Conservation (phyloP, 2,797 vertebrate genomes). For the Menidia menidia region DNA sequence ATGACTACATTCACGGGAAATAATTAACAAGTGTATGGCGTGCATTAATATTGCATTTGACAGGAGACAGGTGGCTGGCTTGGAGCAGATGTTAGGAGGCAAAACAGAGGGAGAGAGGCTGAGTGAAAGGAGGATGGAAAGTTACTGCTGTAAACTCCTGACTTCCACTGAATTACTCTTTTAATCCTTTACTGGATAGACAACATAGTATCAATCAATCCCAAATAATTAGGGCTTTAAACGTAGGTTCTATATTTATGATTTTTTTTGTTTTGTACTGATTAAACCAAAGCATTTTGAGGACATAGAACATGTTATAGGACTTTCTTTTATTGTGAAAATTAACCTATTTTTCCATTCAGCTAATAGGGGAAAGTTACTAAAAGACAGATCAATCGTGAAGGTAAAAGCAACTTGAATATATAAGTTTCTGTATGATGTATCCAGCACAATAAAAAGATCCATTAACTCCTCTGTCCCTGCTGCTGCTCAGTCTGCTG, state of each 20-base stretch:
- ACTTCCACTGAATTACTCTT: background rate
- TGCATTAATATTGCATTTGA: conserved; percentile 76
- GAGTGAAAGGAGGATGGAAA: conserved; percentile 13
- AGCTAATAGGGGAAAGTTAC: background rate
- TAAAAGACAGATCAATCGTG: background rate
- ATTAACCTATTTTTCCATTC: too few species aligned
- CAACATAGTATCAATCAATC: too few species aligned
- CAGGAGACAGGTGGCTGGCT: conserved; percentile 78
- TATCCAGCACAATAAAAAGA: background rate
- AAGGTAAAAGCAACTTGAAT: background rate
- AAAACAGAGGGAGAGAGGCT: conserved; percentile 32
- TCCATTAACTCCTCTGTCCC: conserved; percentile 1
- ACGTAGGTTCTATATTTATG: too few species aligned
- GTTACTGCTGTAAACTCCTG: conserved; percentile 26
- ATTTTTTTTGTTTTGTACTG: too few species aligned
- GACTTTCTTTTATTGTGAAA: too few species aligned
- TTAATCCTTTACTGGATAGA: background rate
- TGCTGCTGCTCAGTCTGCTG: conserved; percentile 48
- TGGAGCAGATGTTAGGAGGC: conserved; percentile 74
- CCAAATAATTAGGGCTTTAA: too few species aligned
- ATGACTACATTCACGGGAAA: conserved; percentile 69
- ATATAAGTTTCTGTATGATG: conserved; percentile 8
- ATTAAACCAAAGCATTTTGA: too few species aligned
- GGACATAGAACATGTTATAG: too few species aligned
- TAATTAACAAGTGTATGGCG: conserved; percentile 76